Evolutionary conservation across 1,140 invertebrate species (phyloP).

Genomic region (Ylistrum balloti): DNA sequence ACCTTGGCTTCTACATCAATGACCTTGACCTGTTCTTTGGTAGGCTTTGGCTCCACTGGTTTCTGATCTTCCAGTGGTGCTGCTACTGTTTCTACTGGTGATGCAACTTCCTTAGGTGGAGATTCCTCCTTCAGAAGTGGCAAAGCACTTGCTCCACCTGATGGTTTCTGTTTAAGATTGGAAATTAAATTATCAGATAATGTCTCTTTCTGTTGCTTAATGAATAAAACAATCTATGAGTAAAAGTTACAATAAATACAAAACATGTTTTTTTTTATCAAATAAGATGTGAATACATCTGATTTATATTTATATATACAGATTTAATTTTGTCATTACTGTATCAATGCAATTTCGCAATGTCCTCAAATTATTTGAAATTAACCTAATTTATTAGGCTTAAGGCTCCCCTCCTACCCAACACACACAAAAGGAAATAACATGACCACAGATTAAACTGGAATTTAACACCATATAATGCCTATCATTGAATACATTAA

Average conservation of each 20-base stretch:
- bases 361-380: neutral
- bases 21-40: neutral
- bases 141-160: conserved; percentile 53
- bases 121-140: conserved; percentile 70
- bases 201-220: neutral
- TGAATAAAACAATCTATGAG: neutral
- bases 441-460: too few species aligned
- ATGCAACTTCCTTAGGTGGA: conserved; percentile 47
- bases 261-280: neutral
- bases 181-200: too few species aligned
- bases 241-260: too few species aligned
- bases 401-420: too few species aligned
- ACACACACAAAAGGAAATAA: too few species aligned
- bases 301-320: too few species aligned
- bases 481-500: too few species aligned
- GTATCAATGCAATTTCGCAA: neutral
- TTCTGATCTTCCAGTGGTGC: neutral
- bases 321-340: neutral
- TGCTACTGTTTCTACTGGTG: neutral
- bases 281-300: neutral
- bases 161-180: conserved; percentile 57
- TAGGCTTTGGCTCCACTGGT: neutral
- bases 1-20: neutral
- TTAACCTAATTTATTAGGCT: neutral
- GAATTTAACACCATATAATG: too few species aligned